A percentile compares a stretch with the other conserved stretches of the same genome.
phyloP scores from a whole-genome alignment of 2,797 vertebrate species.

The Onychomys leucogaster region DNA sequence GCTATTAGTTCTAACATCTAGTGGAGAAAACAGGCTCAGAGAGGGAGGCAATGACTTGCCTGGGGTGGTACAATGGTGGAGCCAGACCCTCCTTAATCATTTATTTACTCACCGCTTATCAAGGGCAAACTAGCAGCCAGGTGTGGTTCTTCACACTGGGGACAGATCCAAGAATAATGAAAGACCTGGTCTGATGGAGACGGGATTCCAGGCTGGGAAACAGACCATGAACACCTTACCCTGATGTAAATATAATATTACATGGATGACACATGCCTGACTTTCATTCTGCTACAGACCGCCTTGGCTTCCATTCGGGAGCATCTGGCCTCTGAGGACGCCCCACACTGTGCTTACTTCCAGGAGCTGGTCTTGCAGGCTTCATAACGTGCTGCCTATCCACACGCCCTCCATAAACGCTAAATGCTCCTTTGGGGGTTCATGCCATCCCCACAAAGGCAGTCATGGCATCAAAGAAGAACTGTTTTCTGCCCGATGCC shows the following conservation, averaged over 20 bases:
- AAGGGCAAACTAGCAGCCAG: not conserved
- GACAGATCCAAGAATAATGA: not conserved
- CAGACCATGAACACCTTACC: not conserved
- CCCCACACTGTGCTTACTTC: constrained; percentile 39
- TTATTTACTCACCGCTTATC: not conserved
- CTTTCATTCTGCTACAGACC: not conserved
- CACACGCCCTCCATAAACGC: constrained; percentile 72
- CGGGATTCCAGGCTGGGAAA: constrained; percentile 30
- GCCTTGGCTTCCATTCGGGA: not conserved
- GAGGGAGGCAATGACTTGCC: not conserved
- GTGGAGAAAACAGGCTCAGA: not conserved
- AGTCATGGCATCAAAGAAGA: constrained; percentile 72
- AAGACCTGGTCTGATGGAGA: not conserved
- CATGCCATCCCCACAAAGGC: constrained; percentile 73
- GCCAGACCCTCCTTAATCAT: not conserved
- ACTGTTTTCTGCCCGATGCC: constrained; percentile 78
- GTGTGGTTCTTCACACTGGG: not conserved
- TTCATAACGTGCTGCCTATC: constrained; percentile 35
- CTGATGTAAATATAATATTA: not conserved
- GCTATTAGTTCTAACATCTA: no score
- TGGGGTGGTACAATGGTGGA: not conserved
- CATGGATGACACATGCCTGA: not conserved
- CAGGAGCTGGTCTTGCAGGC: constrained; percentile 58
- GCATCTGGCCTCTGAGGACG: not conserved
- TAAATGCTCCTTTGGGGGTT: constrained; percentile 76